Conservation (phyloP, 2,888 invertebrate species). For the Temnothorax unifasciatus region DNA sequence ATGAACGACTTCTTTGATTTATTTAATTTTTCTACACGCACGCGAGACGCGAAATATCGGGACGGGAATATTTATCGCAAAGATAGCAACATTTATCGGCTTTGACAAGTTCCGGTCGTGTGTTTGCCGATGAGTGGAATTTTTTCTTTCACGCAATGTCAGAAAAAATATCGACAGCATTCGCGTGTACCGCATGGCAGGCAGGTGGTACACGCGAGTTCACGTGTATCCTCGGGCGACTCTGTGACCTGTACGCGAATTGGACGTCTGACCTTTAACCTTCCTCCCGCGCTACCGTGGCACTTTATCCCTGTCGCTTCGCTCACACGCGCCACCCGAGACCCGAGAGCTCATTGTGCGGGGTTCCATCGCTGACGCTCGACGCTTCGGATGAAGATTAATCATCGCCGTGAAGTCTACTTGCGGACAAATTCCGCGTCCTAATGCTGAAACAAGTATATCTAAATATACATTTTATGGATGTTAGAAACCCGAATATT, state of each 20-base stretch:
- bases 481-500: neutral
- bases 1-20: neutral
- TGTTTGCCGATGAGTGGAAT: neutral
- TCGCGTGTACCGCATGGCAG: neutral
- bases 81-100: constrained; percentile 5
- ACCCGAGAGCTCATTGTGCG: constrained; percentile 51
- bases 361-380: constrained; percentile 32
- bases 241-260: constrained; percentile 71
- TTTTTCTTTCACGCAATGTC: constrained; percentile 1
- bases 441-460: neutral
- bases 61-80: constrained; percentile 18
- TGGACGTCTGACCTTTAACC: constrained; percentile 78
- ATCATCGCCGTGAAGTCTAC: constrained; percentile 60
- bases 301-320: constrained; percentile 41
- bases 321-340: constrained; percentile 30
- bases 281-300: constrained; percentile 57
- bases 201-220: constrained; percentile 29
- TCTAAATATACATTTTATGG: constrained; percentile 5
- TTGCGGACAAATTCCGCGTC: constrained; percentile 36
- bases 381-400: constrained; percentile 64
- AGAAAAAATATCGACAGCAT: constrained; percentile 47
- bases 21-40: constrained; percentile 15
- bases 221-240: constrained; percentile 52
- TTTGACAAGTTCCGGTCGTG: constrained; percentile 5
- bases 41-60: neutral